These are phyloP conservation scores for Pterocles gutturalis DNA, from an alignment of 2,113 vertebrate genomes.

Conservation along the genomic window DNA sequence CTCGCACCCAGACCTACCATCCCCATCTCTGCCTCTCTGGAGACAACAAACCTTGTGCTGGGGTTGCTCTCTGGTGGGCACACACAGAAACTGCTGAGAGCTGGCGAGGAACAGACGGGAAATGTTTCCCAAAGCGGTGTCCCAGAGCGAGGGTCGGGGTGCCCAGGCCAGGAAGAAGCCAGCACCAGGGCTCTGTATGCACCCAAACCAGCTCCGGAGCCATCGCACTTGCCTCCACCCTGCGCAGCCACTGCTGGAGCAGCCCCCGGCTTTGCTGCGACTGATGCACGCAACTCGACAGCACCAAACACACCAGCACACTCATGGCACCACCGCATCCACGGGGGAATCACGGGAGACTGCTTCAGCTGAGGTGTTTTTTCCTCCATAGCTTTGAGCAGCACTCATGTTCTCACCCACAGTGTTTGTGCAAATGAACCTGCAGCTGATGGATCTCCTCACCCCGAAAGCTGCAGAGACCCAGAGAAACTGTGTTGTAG, in stretches of 20 bases:
- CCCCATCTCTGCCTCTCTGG: not conserved
- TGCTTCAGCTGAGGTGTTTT: not conserved
- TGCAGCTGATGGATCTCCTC: not conserved
- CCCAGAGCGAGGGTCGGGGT: fast-evolving
- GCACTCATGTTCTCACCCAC: not conserved
- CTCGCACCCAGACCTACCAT: not conserved
- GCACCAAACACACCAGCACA: not conserved
- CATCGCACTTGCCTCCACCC: too few relatives aligned
- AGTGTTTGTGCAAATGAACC: not conserved
- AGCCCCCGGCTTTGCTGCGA: not conserved
- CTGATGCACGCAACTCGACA: fast-evolving
- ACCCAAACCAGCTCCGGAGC: not conserved
- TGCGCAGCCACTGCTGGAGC: not conserved
- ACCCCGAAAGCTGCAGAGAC: not conserved
- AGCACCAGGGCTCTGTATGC: not conserved
- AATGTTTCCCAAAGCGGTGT: not conserved
- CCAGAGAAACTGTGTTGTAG: not conserved
- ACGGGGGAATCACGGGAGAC: fast-evolving
- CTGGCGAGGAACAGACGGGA: not conserved
- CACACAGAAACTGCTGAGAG: constrained; percentile 45
- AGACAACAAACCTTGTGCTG: constrained; percentile 39
- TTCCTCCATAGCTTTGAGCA: not conserved
- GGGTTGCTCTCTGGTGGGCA: constrained; percentile 64
- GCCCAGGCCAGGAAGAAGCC: not conserved
- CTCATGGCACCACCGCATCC: fast-evolving